Percentiles rank a stretch among this genome's conserved stretches.
Conservation (phyloP, 2,797 vertebrate genomes). For the Diceros bicornis region DNA sequence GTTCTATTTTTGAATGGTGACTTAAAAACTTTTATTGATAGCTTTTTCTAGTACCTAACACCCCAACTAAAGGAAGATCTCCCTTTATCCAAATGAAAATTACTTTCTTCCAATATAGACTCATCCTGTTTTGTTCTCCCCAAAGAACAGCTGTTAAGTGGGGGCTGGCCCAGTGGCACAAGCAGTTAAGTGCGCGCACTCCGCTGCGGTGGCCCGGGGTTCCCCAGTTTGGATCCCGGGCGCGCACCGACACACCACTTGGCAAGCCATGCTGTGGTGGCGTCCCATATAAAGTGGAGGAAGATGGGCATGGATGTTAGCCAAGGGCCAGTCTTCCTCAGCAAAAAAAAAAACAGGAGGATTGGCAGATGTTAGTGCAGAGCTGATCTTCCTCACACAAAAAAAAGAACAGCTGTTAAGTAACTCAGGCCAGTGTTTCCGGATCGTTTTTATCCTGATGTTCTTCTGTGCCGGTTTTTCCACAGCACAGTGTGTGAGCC, state of each 20-base stretch:
- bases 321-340: no score
- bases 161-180: no score
- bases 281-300: no score
- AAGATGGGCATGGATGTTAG: no score
- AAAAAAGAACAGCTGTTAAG: slow-evolving; percentile 7
- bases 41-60: slow-evolving; percentile 18
- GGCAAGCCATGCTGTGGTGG: no score
- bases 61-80: not conserved
- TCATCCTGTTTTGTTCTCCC: slow-evolving; percentile 36
- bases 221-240: no score
- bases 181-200: no score
- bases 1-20: not conserved
- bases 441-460: not conserved
- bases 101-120: slow-evolving; percentile 15
- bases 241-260: no score
- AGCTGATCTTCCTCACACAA: no score
- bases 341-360: no score
- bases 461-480: not conserved
- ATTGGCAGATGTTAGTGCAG: no score
- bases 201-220: no score
- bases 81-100: slow-evolving; percentile 57
- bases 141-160: slow-evolving; percentile 36
- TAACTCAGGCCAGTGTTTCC: not conserved
- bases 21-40: slow-evolving; percentile 36
- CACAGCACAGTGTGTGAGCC: not conserved